Evolutionary conservation across 1,140 invertebrate species (phyloP), one percentile per base, ranked within the genome.

Genomic region (Vanessa tameamea): DNA sequence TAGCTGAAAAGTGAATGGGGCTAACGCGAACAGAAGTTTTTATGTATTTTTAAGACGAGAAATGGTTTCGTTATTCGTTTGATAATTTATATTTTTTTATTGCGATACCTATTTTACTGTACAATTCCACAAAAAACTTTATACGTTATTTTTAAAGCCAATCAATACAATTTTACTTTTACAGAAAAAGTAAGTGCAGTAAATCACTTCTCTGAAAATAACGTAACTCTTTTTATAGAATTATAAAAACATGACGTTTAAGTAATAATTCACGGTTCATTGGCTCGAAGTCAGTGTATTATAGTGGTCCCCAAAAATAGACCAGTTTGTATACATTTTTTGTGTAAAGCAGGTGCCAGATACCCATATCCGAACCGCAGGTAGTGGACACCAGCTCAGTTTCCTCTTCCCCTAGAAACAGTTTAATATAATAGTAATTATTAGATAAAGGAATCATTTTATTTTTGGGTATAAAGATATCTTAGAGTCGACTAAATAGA

Each of bases 311-410:
- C 79, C 78, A 69, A 87, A 81, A 90, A 91, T 91, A 91, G 86
- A 81, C 64, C 68, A 65, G 74, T 86, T 86, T 87, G 88, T 90
- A 76, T 84, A 84, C 85, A 82, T 85, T 88, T 89, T 91, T 90
- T 89, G 74, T 89, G 64, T 75, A 84, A 82, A 87, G 83, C 87
- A 89, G 88, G 87, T 90, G 86, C 73, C 72, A 78, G 20, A 61
- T 67, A 72, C 72, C 65, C 74, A 77, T 57, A 77, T 68, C 66
- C 72, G 68, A 63, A 11, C 69, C 71, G 64, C 87, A 86, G 86
- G 87, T 87, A 90, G 81, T 63, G 78, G 73, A 81, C 79, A 37
- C n/a, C 66, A 61, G 23, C 14, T 26, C 11, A 48, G 76, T 82
- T 85, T 84, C 84, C 83, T 83, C 82, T 86, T 87, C 84, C 87